Evolutionary conservation across 1,140 invertebrate species (phyloP).

Genomic region (Drosophila virilis): DNA sequence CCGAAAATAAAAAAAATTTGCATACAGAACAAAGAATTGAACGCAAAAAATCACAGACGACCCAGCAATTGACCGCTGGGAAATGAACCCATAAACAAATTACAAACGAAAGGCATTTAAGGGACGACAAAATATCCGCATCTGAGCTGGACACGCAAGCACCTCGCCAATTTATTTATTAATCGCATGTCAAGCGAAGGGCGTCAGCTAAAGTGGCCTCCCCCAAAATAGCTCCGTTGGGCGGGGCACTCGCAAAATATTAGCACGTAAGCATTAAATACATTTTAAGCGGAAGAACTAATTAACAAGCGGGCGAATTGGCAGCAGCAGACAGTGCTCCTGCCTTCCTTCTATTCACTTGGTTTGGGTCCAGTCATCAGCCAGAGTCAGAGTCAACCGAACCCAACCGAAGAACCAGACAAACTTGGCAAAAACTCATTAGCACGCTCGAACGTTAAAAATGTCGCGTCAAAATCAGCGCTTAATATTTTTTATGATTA

Average conservation of each 20-base stretch:
- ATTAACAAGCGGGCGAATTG: slow-evolving; percentile 66
- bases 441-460: slow-evolving; percentile 81
- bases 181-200: slow-evolving; percentile 71
- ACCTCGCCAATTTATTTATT: slow-evolving; percentile 74
- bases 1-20: slow-evolving; percentile 18
- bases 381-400: background rate
- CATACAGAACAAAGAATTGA: slow-evolving; percentile 19
- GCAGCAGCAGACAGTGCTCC: slow-evolving; percentile 27
- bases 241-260: slow-evolving; percentile 51
- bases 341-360: background rate
- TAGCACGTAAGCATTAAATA: slow-evolving; percentile 80
- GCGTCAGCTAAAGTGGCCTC: slow-evolving; percentile 7
- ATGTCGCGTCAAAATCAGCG: slow-evolving; percentile 82
- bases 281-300: slow-evolving; percentile 79
- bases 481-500: slow-evolving; percentile 81
- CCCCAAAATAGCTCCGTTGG: slow-evolving; percentile 25
- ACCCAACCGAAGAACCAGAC: slow-evolving; percentile 39
- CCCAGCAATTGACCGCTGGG: slow-evolving; percentile 82
- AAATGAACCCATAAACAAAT: slow-evolving; percentile 84
- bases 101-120: slow-evolving; percentile 68
- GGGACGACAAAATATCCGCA: slow-evolving; percentile 36
- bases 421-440: slow-evolving; percentile 68
- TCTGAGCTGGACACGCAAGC: slow-evolving; percentile 58
- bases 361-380: background rate
- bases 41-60: slow-evolving; percentile 76